Evolutionary conservation across 2,888 invertebrate species (phyloP).

Genomic region (Trichogramma evanescens): DNA sequence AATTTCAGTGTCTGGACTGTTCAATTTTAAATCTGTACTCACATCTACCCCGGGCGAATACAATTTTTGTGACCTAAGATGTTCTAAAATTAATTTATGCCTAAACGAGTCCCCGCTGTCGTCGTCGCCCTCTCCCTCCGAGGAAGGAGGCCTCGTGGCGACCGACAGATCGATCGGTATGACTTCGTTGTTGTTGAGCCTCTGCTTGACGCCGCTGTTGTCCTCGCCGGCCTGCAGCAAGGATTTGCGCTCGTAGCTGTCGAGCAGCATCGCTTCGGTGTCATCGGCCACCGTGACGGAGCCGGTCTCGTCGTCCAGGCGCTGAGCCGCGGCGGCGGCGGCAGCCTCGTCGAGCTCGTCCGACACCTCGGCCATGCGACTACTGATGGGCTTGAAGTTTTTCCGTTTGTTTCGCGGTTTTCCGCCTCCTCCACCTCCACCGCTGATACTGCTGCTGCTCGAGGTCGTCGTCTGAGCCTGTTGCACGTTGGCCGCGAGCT

Average conservation of each 20-base stretch:
- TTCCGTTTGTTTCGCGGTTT: slow-evolving; percentile 51
- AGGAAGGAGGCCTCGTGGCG: slow-evolving; percentile 42
- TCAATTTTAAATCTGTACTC: slow-evolving; percentile 17
- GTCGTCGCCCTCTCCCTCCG: slow-evolving; percentile 36
- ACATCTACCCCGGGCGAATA: slow-evolving; percentile 43
- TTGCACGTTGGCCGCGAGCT: slow-evolving; percentile 20
- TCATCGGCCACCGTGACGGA: slow-evolving; percentile 24
- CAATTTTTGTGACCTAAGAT: slow-evolving; percentile 40
- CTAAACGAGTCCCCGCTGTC: slow-evolving; percentile 43
- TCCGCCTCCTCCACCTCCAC: slow-evolving; percentile 35
- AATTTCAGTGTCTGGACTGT: not conserved
- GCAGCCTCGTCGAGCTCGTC: slow-evolving; percentile 37
- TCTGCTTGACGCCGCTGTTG: slow-evolving; percentile 27
- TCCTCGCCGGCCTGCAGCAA: slow-evolving; percentile 12
- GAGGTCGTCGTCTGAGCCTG: not conserved
- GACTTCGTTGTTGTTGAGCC: slow-evolving; percentile 38
- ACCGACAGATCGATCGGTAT: slow-evolving; percentile 45
- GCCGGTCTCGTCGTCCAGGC: slow-evolving; percentile 29
- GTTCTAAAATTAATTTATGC: slow-evolving; percentile 44
- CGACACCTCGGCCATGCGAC: slow-evolving; percentile 47
- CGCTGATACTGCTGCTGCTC: slow-evolving; percentile 31
- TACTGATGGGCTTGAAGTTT: slow-evolving; percentile 48
- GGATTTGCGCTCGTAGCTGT: slow-evolving; percentile 27
- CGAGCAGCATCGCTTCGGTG: slow-evolving; percentile 24
- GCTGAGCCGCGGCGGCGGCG: slow-evolving; percentile 28